Conservation (phyloP, 2,888 invertebrate species). For the Plusia festucae region DNA sequence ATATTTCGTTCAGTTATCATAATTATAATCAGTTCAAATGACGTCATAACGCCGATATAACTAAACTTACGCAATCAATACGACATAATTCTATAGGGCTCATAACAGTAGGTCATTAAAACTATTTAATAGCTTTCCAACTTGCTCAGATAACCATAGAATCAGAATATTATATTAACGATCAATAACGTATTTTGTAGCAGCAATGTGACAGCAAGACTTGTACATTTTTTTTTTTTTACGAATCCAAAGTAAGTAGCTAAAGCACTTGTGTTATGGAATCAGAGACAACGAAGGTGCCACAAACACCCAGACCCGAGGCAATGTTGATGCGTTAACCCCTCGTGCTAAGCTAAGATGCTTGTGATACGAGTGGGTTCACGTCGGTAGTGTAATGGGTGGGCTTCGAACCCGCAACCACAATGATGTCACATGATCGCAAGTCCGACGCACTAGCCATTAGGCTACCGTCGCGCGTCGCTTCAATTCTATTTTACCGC, state of each 20-base stretch:
- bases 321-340: too few species aligned
- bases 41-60: slow-evolving; percentile 7
- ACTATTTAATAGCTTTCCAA: slow-evolving; percentile 50
- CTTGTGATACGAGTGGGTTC: too few species aligned
- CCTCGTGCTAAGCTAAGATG: too few species aligned
- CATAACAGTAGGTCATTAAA: slow-evolving; percentile 46
- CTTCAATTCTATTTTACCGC: background rate
- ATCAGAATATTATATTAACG: slow-evolving; percentile 20
- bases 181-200: slow-evolving; percentile 1
- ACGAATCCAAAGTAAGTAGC: too few species aligned
- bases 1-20: background rate
- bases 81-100: slow-evolving; percentile 33
- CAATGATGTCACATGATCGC: too few species aligned
- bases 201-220: background rate
- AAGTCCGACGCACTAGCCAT: too few species aligned
- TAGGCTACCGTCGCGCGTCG: too few species aligned
- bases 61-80: slow-evolving; percentile 48
- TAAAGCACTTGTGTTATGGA: too few species aligned
- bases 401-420: too few species aligned
- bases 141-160: slow-evolving; percentile 16
- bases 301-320: too few species aligned
- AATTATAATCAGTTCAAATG: slow-evolving; percentile 26
- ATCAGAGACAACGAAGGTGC: too few species aligned
- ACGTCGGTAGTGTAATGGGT: too few species aligned
- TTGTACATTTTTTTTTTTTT: background rate